Conservation (phyloP, 2,888 invertebrate species). For the Limnephilus auricula region DNA sequence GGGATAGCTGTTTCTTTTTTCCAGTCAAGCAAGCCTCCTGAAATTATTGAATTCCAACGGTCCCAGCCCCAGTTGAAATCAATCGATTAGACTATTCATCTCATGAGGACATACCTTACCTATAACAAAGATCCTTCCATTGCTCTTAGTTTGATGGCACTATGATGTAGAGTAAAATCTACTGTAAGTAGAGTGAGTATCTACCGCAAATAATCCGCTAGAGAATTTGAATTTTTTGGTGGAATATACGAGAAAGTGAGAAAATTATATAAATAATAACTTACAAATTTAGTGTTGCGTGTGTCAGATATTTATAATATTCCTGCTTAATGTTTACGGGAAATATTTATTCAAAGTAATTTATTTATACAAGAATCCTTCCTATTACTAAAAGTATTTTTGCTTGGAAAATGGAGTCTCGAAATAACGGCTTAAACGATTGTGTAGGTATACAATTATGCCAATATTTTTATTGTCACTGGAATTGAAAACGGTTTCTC, state of each 20-base stretch:
- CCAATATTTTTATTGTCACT: not conserved
- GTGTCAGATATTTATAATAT: no score
- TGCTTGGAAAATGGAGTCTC: no score
- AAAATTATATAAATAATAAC: not conserved
- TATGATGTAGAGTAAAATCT: not conserved
- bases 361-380: no score
- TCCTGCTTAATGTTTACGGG: no score
- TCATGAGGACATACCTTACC: not conserved
- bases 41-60: no score
- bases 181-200: no score
- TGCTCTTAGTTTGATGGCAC: not conserved
- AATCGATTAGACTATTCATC: not conserved
- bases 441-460: not conserved
- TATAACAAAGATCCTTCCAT: not conserved
- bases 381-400: no score
- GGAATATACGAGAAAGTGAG: not conserved
- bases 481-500: not conserved
- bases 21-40: not conserved
- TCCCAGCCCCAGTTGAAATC: not conserved
- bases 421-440: not conserved
- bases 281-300: no score
- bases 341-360: no score
- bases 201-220: no score
- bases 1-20: not conserved
- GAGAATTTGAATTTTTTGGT: no score